Conservation (phyloP, 2,113 vertebrate genomes). For the Nymphicus hollandicus region DNA sequence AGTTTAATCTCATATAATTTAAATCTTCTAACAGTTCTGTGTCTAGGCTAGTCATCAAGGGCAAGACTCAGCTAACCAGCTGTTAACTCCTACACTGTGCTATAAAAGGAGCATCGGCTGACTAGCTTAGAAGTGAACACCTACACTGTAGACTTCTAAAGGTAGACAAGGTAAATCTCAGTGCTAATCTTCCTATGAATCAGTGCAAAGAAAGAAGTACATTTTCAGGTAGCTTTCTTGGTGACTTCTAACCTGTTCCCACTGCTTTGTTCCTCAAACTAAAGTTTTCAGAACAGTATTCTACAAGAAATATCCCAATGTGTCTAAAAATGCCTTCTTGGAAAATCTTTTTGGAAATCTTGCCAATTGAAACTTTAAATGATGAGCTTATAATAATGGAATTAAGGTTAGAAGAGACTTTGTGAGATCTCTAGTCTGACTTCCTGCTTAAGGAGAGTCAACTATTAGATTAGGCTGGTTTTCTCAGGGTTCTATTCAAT, state of each 20-base stretch:
- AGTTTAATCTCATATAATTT: background rate
- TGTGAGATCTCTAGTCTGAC: background rate
- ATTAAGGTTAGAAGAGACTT: background rate
- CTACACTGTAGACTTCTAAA: background rate
- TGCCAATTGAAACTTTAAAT: background rate
- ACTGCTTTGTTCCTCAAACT: background rate
- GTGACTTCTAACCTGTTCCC: background rate
- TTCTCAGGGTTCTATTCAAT: background rate
- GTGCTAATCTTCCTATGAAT: background rate
- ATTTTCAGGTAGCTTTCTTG: background rate
- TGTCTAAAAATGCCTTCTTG: background rate
- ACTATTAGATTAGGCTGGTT: background rate
- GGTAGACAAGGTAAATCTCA: background rate
- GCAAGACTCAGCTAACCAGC: constrained; percentile 27
- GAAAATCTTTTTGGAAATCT: background rate
- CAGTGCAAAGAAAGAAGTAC: background rate
- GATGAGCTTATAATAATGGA: background rate
- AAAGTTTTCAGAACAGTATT: background rate
- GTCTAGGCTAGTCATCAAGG: constrained; percentile 5
- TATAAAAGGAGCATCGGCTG: background rate
- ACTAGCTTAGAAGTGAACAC: constrained; percentile 8
- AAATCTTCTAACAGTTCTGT: background rate
- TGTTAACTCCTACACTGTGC: constrained; percentile 44
- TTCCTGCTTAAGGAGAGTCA: background rate
- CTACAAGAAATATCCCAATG: background rate